Percentiles rank a stretch among this genome's conserved stretches.
Evolutionary conservation across 1,140 invertebrate genomes (phyloP).

Genomic region (Ruditapes philippinarum): DNA sequence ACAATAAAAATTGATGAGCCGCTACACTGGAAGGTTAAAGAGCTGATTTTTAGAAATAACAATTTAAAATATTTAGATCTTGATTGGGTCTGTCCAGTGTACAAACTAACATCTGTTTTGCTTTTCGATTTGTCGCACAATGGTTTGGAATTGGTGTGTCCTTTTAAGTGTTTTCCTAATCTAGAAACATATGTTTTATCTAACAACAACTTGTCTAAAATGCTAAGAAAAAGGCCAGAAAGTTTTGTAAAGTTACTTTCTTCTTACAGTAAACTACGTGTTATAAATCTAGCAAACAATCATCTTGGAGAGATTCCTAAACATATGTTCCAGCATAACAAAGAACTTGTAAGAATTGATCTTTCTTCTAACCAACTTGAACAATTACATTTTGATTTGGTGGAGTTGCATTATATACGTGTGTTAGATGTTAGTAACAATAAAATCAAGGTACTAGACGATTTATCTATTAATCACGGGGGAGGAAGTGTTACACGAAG

Average conservation of each 20-base stretch:
- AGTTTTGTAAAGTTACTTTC: neutral
- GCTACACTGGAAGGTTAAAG: neutral
- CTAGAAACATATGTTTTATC: too few relatives aligned
- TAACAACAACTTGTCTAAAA: too few relatives aligned
- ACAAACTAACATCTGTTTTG: neutral
- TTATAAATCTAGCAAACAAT: neutral
- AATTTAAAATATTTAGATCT: neutral
- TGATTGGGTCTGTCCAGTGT: neutral
- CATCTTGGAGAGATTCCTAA: neutral
- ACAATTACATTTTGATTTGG: neutral
- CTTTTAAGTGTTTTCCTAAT: too few relatives aligned
- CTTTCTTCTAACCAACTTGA: neutral
- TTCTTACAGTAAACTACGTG: neutral
- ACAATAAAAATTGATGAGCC: neutral
- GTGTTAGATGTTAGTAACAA: neutral
- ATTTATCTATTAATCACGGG: neutral
- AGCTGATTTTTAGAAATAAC: neutral
- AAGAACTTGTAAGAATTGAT: neutral
- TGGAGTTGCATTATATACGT: neutral
- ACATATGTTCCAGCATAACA: neutral
- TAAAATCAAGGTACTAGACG: neutral
- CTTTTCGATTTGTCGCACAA: constrained; percentile 3
- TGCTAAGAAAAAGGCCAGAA: too few relatives aligned
- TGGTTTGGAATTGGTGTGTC: too few relatives aligned
- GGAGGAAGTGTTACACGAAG: too few relatives aligned